A percentile compares a stretch with the other conserved stretches of the same genome.
phyloP scores from a whole-genome alignment of 2,797 vertebrate genomes.

The Pangasius macronema region DNA sequence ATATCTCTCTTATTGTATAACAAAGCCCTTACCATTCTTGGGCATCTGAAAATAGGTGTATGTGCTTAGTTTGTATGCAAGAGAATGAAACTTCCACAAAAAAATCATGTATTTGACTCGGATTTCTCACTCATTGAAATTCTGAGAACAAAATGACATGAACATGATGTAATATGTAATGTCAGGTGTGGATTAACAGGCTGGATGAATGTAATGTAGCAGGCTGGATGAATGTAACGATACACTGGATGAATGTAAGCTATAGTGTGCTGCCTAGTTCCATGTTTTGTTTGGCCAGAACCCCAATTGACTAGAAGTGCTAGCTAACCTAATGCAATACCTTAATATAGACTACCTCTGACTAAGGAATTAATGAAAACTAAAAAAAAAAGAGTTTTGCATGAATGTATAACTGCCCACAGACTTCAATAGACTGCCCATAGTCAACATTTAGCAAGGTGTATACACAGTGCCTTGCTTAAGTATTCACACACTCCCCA shows the following conservation, averaged over 20 bases:
- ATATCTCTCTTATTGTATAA: not conserved
- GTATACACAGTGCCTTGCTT: not conserved
- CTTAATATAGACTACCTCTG: not conserved
- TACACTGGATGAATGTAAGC: not conserved
- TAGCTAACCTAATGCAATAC: not conserved
- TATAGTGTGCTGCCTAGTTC: not conserved
- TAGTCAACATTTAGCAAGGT: no score
- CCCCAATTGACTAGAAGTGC: not conserved
- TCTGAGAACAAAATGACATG: not conserved
- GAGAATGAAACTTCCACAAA: not conserved
- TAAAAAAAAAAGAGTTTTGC: not conserved
- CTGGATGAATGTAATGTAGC: not conserved
- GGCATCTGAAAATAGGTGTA: not conserved
- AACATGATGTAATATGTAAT: not conserved
- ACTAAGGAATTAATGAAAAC: not conserved
- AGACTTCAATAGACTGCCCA: not conserved
- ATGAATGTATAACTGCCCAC: not conserved
- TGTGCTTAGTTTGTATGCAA: not conserved
- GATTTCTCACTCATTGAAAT: not conserved
- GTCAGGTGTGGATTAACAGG: no score
- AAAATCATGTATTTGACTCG: not conserved
- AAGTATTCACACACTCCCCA: not conserved
- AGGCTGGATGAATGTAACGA: no score
- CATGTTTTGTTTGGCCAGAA: not conserved
- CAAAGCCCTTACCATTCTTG: not conserved